Percentiles rank a stretch among this genome's conserved stretches.
phyloP scores from a whole-genome alignment of 2,888 invertebrate genomes.

The Drosophila heteroneura region DNA sequence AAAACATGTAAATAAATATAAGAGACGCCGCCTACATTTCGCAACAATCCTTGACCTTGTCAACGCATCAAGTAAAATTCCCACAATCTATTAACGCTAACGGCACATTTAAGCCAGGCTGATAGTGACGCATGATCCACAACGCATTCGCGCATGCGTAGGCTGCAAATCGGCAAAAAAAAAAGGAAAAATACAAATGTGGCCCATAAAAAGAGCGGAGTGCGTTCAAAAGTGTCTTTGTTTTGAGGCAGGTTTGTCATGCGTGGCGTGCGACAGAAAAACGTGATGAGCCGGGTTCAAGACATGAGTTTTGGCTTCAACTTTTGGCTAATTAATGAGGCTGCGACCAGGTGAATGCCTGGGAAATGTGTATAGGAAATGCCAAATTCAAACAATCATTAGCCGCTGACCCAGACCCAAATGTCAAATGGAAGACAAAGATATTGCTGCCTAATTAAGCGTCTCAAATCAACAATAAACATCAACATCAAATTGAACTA shows the following conservation, averaged over 20 bases:
- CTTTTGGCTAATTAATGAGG: conserved; percentile 65
- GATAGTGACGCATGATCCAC: conserved; percentile 42
- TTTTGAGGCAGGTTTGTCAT: conserved; percentile 27
- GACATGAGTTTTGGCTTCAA: conserved; percentile 36
- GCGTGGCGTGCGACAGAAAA: conserved; percentile 46
- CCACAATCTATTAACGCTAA: conserved; percentile 61
- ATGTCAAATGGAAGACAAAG: conserved; percentile 34
- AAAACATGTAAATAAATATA: conserved; percentile 11
- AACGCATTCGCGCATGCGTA: conserved; percentile 46
- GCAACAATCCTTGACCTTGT: conserved; percentile 72
- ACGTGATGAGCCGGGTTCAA: conserved; percentile 36
- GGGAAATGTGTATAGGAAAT: conserved; percentile 47
- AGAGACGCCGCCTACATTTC: conserved; percentile 20
- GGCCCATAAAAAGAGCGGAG: conserved; percentile 34
- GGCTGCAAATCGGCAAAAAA: conserved; percentile 40
- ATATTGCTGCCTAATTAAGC: conserved; percentile 16
- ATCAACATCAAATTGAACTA: conserved; percentile 12
- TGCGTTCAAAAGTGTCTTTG: conserved; percentile 65
- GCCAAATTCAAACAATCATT: conserved; percentile 53
- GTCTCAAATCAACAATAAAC: conserved; percentile 26
- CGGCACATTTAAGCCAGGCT: conserved; percentile 47
- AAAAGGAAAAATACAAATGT: conserved; percentile 17
- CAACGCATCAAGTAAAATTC: conserved; percentile 54
- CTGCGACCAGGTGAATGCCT: conserved; percentile 40
- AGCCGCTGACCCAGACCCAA: conserved; percentile 73